phyloP scores from a whole-genome alignment of 2,113 vertebrate species.

The Pterocles gutturalis region DNA sequence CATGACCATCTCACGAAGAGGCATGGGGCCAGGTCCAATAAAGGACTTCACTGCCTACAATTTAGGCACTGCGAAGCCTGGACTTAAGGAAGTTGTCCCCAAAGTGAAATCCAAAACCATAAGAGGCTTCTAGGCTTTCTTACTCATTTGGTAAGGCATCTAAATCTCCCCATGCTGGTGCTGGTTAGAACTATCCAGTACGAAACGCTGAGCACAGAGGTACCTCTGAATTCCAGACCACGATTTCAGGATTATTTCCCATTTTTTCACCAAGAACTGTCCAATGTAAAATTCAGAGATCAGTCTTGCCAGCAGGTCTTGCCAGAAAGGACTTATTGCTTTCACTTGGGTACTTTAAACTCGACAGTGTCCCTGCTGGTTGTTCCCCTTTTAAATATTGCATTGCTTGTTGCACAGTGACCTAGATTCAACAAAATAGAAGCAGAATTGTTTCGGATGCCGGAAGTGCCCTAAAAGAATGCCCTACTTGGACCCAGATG shows the following conservation, averaged over 20 bases:
- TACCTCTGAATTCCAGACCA: not conserved
- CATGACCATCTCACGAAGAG: slow-evolving; percentile 5
- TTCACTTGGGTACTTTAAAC: not conserved
- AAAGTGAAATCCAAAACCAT: not conserved
- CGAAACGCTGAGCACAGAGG: not conserved
- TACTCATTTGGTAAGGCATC: not conserved
- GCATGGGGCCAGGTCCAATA: not conserved
- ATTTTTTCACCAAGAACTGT: not conserved
- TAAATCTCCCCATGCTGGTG: not conserved
- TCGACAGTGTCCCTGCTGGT: not conserved
- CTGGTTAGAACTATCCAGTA: not conserved
- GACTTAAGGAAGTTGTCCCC: not conserved
- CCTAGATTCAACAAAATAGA: slow-evolving; percentile 53
- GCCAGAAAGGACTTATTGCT: not conserved
- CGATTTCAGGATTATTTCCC: not conserved
- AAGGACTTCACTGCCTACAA: not conserved
- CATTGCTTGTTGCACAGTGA: slow-evolving; percentile 44
- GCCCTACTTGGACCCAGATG: slow-evolving; percentile 29
- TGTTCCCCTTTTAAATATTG: slow-evolving; percentile 51
- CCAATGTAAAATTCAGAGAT: not conserved
- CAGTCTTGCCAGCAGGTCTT: not conserved
- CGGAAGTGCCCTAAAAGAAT: not conserved
- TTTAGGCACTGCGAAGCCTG: not conserved
- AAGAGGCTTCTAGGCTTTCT: not conserved
- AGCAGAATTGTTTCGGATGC: slow-evolving; percentile 13